A percentile compares a stretch with the other conserved stretches of the same genome.
These are phyloP conservation scores for Ooceraea biroi DNA, from an alignment of 1,140 invertebrate species.

Conservation along the genomic window DNA sequence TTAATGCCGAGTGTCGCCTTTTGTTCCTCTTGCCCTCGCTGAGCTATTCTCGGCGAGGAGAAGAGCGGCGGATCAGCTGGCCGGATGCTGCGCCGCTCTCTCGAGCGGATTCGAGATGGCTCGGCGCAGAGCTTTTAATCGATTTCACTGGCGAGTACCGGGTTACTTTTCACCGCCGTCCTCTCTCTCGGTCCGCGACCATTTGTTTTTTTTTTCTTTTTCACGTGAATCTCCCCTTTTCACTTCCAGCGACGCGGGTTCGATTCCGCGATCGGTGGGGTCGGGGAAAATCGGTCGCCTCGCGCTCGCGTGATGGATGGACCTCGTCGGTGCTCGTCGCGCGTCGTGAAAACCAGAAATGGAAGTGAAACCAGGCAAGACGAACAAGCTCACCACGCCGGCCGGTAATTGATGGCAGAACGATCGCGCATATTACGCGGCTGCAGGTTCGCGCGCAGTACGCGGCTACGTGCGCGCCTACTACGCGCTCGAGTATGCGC, in stretches of 20 bases:
- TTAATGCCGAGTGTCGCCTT: constrained; percentile 40
- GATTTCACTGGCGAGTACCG: constrained; percentile 13
- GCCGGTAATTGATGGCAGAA: constrained; percentile 54
- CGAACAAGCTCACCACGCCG: neutral
- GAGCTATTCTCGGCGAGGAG: neutral
- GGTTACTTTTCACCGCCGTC: constrained; percentile 10
- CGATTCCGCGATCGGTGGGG: neutral
- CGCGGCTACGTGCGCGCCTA: neutral
- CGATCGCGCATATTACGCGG: neutral
- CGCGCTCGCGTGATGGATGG: neutral
- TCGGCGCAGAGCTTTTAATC: neutral
- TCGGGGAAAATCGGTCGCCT: constrained; percentile 18
- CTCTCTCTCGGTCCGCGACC: neutral
- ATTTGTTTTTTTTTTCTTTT: constrained; percentile 12
- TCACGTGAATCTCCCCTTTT: neutral
- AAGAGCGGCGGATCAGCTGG: constrained; percentile 1
- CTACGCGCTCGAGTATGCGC: neutral
- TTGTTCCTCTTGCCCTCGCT: constrained; percentile 39
- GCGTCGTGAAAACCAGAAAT: constrained; percentile 40
- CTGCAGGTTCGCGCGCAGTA: constrained; percentile 14
- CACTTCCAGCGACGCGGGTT: neutral
- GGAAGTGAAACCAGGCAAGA: neutral
- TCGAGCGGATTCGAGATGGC: neutral
- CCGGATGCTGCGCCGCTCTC: constrained; percentile 26
- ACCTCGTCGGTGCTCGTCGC: neutral